A percentile compares a stretch with the other conserved stretches of the same genome.
These are phyloP conservation scores for Albula glossodonta DNA, from an alignment of 2,113 vertebrate genomes.

Conservation along the genomic window DNA sequence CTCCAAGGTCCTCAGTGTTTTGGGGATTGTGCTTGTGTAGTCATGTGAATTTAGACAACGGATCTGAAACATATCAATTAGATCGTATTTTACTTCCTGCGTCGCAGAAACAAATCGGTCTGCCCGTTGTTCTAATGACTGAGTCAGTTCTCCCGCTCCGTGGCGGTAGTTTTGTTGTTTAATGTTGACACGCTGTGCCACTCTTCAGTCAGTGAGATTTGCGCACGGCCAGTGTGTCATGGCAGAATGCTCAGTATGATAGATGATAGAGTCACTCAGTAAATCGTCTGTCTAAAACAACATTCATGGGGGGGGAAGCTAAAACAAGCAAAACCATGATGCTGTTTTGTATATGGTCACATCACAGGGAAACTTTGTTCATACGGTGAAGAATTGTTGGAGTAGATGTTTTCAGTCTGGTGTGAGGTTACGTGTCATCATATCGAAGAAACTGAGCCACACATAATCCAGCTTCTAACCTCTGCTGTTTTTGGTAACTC, in stretches of 20 bases:
- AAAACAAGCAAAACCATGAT: too few species aligned
- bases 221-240: not conserved
- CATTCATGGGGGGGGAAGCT: too few species aligned
- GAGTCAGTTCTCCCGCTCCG: conserved; percentile 24
- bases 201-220: conserved; percentile 23
- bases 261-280: not conserved
- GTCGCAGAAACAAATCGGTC: not conserved
- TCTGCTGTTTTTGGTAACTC: too few species aligned
- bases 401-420: too few species aligned
- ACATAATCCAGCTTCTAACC: too few species aligned
- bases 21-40: not conserved
- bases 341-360: too few species aligned
- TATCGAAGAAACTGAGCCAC: too few species aligned
- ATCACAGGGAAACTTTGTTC: too few species aligned
- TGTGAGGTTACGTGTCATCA: too few species aligned
- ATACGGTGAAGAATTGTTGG: too few species aligned
- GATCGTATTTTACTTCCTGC: not conserved
- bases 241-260: conserved; percentile 6
- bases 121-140: not conserved
- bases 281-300: too few species aligned
- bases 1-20: not conserved
- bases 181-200: conserved; percentile 24
- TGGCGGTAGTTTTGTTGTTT: conserved; percentile 16
- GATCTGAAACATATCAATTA: conserved; percentile 4
- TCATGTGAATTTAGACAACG: not conserved